Evolutionary conservation across 2,888 invertebrate genomes (phyloP), one percentile per base, ranked within the genome.

Genomic region (Geophilus truncorum): DNA sequence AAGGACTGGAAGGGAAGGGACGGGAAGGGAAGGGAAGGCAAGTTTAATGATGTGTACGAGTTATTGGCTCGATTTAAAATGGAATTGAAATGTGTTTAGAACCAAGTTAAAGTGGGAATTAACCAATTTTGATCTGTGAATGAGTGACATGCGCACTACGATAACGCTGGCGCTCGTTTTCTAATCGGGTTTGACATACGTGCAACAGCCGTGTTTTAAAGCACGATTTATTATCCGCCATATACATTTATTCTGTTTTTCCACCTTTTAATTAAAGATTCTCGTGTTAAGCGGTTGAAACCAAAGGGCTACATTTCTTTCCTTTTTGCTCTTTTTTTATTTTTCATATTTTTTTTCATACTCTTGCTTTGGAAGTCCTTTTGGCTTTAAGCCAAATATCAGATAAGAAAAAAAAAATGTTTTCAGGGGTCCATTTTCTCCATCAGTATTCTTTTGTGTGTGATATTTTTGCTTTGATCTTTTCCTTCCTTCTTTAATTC

Each of bases 111-210:
- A 70, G 70, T 70, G 70, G 70, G 70, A 70, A 70, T 70, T 70
- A 70, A 70, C 70, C 70, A 70, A 70, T 70, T 70, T 70, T 70
- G 70, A 70, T 70, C 70, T 70, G 70, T 70, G 70, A 70, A 70
- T 70, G 70, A 70, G 70, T 70, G 70, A 70, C 70, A 70, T 70
- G 70, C 70, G 70, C 70, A 28, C 10, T 70, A 15, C 70, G 70
- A 70, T 70, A 70, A 70, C 70, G 70, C 70, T n/a, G n/a, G 6
- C 25, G 28, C 70, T 23, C 70, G 23, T n/a, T 70, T 70, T 70
- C 70, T 70, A 70, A 70, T 70, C 70, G 28, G 70, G 25, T n/a
- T 70, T 70, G 70, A n/a, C 51, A 51, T 51, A 51, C 18, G 51
- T 15, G 70, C 70, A 70, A 70, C 70, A 70, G 70, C 25, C 70